These are phyloP conservation scores for Scaptomyza parva DNA, from an alignment of 2,888 invertebrate genomes.

Conservation along the genomic window DNA sequence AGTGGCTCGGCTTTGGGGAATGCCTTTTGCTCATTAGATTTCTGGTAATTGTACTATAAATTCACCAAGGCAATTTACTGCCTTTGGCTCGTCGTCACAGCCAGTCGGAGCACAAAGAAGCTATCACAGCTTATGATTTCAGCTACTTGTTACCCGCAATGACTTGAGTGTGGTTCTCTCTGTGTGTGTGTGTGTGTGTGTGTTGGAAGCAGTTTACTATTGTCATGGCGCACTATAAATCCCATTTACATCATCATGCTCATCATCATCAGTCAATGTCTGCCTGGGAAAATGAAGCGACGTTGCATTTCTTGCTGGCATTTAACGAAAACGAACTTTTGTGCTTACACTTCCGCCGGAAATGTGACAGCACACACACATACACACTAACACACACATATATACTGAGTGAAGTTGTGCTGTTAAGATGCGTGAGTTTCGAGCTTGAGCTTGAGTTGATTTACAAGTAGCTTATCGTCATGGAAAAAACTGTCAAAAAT, in stretches of 20 bases:
- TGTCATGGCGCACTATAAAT: slow-evolving; percentile 78
- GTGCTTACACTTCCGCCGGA: slow-evolving; percentile 80
- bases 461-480: slow-evolving; percentile 79
- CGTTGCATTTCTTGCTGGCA: slow-evolving; percentile 79
- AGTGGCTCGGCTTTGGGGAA: background rate
- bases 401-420: slow-evolving; percentile 29
- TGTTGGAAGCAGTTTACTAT: slow-evolving; percentile 68
- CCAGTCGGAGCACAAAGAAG: slow-evolving; percentile 55
- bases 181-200: slow-evolving; percentile 28
- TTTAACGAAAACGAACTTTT: slow-evolving; percentile 80
- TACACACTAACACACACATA: slow-evolving; percentile 28
- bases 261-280: slow-evolving; percentile 82
- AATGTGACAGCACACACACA: slow-evolving; percentile 71
- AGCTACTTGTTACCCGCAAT: slow-evolving; percentile 56
- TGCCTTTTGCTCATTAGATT: slow-evolving; percentile 66
- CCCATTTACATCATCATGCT: slow-evolving; percentile 81
- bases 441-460: slow-evolving; percentile 62
- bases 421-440: slow-evolving; percentile 58
- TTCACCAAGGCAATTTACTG: slow-evolving; percentile 74
- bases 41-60: slow-evolving; percentile 76
- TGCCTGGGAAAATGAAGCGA: slow-evolving; percentile 72
- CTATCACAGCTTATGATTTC: slow-evolving; percentile 78
- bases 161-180: slow-evolving; percentile 17
- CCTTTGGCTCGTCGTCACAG: slow-evolving; percentile 68
- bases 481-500: slow-evolving; percentile 79